A percentile compares a stretch with the other conserved stretches of the same genome.
These are phyloP conservation scores for Gnathonemus echidnorhynchus DNA, from an alignment of 2,113 vertebrate genomes.

Conservation along the genomic window DNA sequence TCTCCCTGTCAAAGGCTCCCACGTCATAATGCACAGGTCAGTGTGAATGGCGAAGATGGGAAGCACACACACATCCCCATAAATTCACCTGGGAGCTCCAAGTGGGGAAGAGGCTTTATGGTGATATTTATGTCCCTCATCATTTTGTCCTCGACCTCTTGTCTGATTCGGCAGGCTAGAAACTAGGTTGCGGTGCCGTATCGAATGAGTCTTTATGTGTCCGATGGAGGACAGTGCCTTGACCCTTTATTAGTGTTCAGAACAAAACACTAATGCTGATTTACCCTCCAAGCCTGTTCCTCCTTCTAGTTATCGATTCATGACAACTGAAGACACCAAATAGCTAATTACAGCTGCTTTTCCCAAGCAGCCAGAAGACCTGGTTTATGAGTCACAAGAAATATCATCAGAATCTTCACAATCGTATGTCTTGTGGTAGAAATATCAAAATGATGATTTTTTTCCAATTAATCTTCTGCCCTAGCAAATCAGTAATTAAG, in stretches of 20 bases:
- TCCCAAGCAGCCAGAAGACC: background rate
- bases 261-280: background rate
- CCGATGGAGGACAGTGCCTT: background rate
- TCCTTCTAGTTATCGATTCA: background rate
- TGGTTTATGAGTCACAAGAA: background rate
- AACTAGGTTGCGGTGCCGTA: background rate
- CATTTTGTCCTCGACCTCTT: background rate
- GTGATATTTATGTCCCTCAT: background rate
- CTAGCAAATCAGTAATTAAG: background rate
- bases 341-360: background rate
- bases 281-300: background rate
- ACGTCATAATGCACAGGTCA: conserved; percentile 12
- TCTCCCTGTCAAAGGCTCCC: background rate
- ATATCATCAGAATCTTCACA: background rate
- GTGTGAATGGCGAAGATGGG: conserved; percentile 2
- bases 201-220: background rate
- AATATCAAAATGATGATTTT: background rate
- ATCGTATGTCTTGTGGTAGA: background rate
- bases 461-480: background rate
- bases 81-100: background rate
- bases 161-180: background rate
- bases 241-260: background rate
- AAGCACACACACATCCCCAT: background rate
- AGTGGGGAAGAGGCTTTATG: background rate
- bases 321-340: background rate